Evolutionary conservation across 2,797 vertebrate species (phyloP), one percentile per base, ranked within the genome.

Genomic region (Bothrops alternatus): DNA sequence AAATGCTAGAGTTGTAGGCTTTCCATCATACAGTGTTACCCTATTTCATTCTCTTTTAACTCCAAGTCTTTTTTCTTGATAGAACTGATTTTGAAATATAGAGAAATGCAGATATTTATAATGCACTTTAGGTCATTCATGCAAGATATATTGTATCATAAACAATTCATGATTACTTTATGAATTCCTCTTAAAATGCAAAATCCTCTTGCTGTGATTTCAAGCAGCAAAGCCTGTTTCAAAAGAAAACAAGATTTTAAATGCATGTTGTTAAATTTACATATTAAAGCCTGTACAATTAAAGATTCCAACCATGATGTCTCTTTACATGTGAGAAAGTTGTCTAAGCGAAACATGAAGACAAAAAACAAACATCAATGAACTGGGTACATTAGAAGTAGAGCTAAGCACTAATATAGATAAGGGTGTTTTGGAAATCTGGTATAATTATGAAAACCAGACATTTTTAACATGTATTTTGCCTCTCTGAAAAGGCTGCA

Each of bases 81-180:
- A 95, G 97, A 97, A 94, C 95, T 93, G 42, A 95, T 69, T 57
- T 18, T 10, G 91, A 94, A 95, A 73, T 88, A 47, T 12, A 91
- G 82, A 7, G 32, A 25, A 61, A 26, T 78, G 37, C 1, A 6
- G 82, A 42, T 20, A 55, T 91, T 92, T 90, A 32, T 92, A 93
- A 91, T 90, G 13, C 42, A 86, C 56, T 14, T 61, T 1, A 86
- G 23, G 37, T 89, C 42, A 90, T 94, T 42, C 56, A 18, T 56
- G 28, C 86, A 65, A 86, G 14, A 90, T 53, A 6, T 78, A 47
- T 85, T 42, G 63, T 65, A 65, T 86, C 14, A 37, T 47, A 82
- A 82, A 82, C 78, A 50, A 65, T 32, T 56, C 69, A 28, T 88
- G 69, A 87, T n/a, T 56, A n/a, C 16, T 90, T 90, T 89, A 55